Conservation (phyloP, 2,113 vertebrate species). For the Chitala chitala region DNA sequence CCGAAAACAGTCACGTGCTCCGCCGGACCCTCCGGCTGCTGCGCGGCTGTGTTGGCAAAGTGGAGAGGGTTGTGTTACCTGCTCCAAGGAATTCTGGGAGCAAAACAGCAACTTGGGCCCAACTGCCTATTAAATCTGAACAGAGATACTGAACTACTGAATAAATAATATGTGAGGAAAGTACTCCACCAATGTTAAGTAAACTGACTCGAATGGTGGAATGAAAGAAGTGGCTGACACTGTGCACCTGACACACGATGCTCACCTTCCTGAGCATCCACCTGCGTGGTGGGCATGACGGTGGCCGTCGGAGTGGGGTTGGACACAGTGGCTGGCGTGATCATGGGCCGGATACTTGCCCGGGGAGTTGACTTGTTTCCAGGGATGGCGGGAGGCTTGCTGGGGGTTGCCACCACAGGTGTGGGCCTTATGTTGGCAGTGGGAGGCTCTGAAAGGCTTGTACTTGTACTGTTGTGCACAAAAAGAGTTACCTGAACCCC, state of each 20-base stretch:
- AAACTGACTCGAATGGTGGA: too few species aligned
- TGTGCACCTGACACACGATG: not conserved
- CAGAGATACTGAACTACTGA: too few species aligned
- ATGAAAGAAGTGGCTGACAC: not conserved
- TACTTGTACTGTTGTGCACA: conserved; percentile 69
- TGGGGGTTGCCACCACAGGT: conserved; percentile 83
- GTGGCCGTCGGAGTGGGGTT: conserved; percentile 95
- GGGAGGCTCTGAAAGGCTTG: conserved; percentile 87
- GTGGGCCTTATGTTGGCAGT: conserved; percentile 98
- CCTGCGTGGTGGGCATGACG: conserved; percentile 96
- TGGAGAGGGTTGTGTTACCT: too few species aligned
- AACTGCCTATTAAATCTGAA: too few species aligned
- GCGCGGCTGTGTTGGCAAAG: conserved; percentile 71
- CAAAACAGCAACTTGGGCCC: too few species aligned
- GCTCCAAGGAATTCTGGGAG: too few species aligned
- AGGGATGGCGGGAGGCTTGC: conserved; percentile 85
- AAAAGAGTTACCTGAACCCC: not conserved
- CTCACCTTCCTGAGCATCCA: conserved; percentile 89
- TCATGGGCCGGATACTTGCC: conserved; percentile 96
- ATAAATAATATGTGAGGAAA: too few species aligned
- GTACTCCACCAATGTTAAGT: too few species aligned
- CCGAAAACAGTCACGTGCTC: conserved; percentile 92
- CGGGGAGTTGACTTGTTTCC: conserved; percentile 91
- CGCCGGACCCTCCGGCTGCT: conserved; percentile 77
- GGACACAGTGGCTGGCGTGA: conserved; percentile 86